Base-by-base conservation (phyloP, 2,888 invertebrate species). In the Caenorhabditis becei region DNA sequence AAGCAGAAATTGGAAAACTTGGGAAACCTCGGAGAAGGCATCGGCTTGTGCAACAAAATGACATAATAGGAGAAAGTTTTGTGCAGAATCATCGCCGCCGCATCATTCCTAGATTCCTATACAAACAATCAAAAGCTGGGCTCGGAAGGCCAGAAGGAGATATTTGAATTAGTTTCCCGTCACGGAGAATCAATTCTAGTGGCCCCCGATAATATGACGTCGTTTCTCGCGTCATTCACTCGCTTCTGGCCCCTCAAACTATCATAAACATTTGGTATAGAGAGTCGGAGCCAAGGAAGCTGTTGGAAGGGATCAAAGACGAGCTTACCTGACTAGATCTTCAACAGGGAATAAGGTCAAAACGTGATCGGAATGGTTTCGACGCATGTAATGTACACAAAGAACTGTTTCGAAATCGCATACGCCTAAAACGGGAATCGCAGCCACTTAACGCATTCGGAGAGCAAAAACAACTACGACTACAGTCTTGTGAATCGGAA, bases 121-220 rank as follows among this genome's bases (percentile, higher is more conserved):
- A 75, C 75, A 75, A 75, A 75, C 66, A 75, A 53, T 75, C 65
- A 47, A 35, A 74, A 74, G 56, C 63, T 51, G 62, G 54, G 61
- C 49, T 26, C 56, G 23, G 18, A 44, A 37, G 62, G 28, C 28
- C 26, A n/a, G n/a, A n/a, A n/a, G 37, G 28, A 41, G 20, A 24
- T 26, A 59, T 18, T 49, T 51, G 53, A 65, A 61, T 74, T 56
- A 47, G 62, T 62, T 63, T 65, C 47, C n/a, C 47, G 20, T 16
- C 11, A 49, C 24, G 47, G 18, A 47, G 44, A 62, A 74, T 58
- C 63, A 65, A 47, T 62, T 20, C 24, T 23, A 49, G 56, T 41
- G 53, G 18, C 18, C 32, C 63, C 56, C 56, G 18, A 47, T 35
- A 20, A 35, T 16, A 18, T 56, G 56, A 56, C 56, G 56, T 56